Conservation (phyloP, 2,113 vertebrate species). For the Vicugna pacos region DNA sequence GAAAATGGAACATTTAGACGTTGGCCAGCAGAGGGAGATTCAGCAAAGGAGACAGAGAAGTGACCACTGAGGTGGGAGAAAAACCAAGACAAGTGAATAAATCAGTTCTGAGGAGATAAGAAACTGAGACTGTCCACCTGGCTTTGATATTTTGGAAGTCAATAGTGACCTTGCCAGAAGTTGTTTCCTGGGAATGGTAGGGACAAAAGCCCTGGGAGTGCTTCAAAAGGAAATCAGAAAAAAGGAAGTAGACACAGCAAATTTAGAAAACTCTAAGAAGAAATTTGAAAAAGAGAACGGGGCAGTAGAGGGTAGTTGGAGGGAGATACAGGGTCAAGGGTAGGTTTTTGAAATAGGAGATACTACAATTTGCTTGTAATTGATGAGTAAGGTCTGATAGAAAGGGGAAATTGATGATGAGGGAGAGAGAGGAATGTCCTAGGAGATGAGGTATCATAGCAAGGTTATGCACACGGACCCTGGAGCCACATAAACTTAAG, state of each 20-base stretch:
- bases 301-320: not conserved
- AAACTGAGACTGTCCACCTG: not conserved
- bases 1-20: not conserved
- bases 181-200: not conserved
- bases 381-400: not conserved
- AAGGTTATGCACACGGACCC: accelerated
- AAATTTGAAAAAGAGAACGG: constrained; percentile 5
- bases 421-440: not conserved
- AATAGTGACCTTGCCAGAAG: not conserved
- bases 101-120: not conserved
- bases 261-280: not conserved
- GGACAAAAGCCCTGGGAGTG: not conserved
- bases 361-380: not conserved
- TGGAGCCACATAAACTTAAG: not conserved
- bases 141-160: not conserved
- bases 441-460: not conserved
- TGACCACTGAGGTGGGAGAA: accelerated
- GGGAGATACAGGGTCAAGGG: not conserved
- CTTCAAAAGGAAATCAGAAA: not conserved
- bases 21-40: not conserved
- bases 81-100: not conserved
- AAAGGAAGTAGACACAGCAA: not conserved
- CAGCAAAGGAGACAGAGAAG: not conserved
- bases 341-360: not conserved
- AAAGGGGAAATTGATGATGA: accelerated